Conservation (phyloP, 92 coral and sea anemone genomes). For the Hydrozoanthus gracilis region DNA sequence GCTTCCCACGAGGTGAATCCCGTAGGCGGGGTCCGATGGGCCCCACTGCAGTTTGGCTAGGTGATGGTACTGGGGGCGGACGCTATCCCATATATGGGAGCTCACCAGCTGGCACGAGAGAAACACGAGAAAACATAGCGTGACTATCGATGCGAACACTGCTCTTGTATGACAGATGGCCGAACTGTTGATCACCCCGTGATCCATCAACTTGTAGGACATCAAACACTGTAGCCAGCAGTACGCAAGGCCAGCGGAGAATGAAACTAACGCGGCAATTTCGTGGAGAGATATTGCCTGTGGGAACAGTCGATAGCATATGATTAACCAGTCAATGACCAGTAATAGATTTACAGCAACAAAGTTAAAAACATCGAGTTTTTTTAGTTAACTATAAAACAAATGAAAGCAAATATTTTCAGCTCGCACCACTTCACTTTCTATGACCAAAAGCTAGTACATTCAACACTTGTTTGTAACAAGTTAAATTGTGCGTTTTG, state of each 20-base stretch:
- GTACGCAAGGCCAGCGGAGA: conserved; percentile 71
- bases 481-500: no score
- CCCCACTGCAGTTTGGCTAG: conserved; percentile 81
- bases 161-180: conserved; percentile 84
- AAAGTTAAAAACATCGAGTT: no score
- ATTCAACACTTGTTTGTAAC: no score
- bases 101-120: conserved; percentile 68
- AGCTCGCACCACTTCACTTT: no score
- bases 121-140: conserved; percentile 64
- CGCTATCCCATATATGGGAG: conserved; percentile 67
- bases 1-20: conserved; percentile 74
- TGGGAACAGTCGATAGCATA: neutral
- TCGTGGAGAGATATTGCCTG: conserved; percentile 76
- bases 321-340: neutral
- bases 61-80: conserved; percentile 72
- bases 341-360: no score
- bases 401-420: no score
- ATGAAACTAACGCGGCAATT: conserved; percentile 76
- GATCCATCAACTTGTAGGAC: conserved; percentile 89
- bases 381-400: no score
- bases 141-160: conserved; percentile 70
- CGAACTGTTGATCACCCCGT: conserved; percentile 89
- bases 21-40: conserved; percentile 82
- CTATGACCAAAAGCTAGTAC: no score
- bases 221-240: conserved; percentile 87